A percentile compares a stretch with the other conserved stretches of the same genome.
Evolutionary conservation across 2,888 invertebrate genomes (phyloP).

Genomic region (Amphimallon solstitiale): DNA sequence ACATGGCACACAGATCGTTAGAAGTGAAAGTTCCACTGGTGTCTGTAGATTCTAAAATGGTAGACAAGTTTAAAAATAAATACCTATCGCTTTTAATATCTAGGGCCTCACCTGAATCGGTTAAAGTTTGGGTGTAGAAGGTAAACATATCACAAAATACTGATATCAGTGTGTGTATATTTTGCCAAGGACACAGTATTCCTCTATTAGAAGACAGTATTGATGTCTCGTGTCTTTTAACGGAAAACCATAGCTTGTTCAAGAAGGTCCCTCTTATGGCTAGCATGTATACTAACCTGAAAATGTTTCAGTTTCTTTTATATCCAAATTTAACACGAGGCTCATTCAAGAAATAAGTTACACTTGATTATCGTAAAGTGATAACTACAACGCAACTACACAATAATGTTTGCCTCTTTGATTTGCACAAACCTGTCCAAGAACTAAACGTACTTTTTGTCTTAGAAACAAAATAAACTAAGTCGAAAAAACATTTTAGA

Average conservation of each 20-base stretch:
- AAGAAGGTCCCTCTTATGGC: slow-evolving; percentile 59
- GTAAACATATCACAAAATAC: slow-evolving; percentile 63
- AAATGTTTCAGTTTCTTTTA: too few species aligned
- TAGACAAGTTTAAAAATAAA: background rate
- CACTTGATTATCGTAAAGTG: too few species aligned
- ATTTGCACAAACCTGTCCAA: too few species aligned
- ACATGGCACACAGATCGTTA: slow-evolving; percentile 58
- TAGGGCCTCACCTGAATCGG: slow-evolving; percentile 56
- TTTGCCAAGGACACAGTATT: slow-evolving; percentile 56
- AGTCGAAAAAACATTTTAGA: too few species aligned
- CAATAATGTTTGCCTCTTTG: too few species aligned
- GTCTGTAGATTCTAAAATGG: slow-evolving; percentile 57
- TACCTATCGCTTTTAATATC: background rate
- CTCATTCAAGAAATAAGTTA: too few species aligned
- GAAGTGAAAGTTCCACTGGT: slow-evolving; percentile 60
- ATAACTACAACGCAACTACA: too few species aligned
- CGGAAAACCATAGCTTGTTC: slow-evolving; percentile 58
- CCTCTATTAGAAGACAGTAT: slow-evolving; percentile 54
- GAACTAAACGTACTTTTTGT: too few species aligned
- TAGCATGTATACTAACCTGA: slow-evolving; percentile 59
- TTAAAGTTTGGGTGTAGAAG: slow-evolving; percentile 61
- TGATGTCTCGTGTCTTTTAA: slow-evolving; percentile 51
- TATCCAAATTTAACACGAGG: too few species aligned
- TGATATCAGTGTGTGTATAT: slow-evolving; percentile 57
- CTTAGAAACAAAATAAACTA: too few species aligned